Percentiles rank a stretch among this genome's conserved stretches.
These are phyloP conservation scores for Brachymystax lenok DNA, from an alignment of 2,797 vertebrate species.

Conservation along the genomic window DNA sequence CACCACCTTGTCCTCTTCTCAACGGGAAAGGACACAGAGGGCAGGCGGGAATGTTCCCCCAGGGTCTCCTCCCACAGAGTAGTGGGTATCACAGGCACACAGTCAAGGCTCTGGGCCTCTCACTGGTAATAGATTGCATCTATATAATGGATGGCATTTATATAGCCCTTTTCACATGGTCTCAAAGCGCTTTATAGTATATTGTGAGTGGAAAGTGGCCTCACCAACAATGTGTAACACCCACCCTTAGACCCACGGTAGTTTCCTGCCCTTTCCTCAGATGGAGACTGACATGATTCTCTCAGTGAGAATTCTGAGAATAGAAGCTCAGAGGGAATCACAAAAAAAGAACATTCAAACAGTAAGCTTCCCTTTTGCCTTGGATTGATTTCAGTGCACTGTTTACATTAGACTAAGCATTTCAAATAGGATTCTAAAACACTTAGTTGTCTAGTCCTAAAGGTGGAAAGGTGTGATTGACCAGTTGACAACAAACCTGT, in stretches of 20 bases:
- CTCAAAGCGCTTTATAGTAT: neutral
- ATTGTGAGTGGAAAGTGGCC: neutral
- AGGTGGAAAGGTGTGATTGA: neutral
- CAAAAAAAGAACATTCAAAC: neutral
- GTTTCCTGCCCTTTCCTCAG: neutral
- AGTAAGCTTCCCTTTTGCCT: neutral
- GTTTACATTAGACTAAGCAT: constrained; percentile 1
- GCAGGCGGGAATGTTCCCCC: neutral
- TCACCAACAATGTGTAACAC: neutral
- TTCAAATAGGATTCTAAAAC: constrained; percentile 1
- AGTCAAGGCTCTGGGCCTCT: neutral
- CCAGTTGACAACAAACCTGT: neutral
- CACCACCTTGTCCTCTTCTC: neutral
- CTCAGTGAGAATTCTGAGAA: neutral
- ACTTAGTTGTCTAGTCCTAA: neutral
- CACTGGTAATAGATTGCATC: neutral
- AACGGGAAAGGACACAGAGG: neutral
- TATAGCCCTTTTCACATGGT: neutral
- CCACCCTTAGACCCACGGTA: neutral
- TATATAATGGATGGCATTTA: constrained; percentile 1
- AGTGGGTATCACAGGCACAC: neutral
- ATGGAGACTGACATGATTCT: neutral
- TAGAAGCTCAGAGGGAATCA: neutral
- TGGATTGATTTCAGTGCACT: neutral
- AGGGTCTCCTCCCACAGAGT: neutral